Evolutionary conservation across 2,113 vertebrate genomes (phyloP).

Genomic region (Chunga burmeisteri): DNA sequence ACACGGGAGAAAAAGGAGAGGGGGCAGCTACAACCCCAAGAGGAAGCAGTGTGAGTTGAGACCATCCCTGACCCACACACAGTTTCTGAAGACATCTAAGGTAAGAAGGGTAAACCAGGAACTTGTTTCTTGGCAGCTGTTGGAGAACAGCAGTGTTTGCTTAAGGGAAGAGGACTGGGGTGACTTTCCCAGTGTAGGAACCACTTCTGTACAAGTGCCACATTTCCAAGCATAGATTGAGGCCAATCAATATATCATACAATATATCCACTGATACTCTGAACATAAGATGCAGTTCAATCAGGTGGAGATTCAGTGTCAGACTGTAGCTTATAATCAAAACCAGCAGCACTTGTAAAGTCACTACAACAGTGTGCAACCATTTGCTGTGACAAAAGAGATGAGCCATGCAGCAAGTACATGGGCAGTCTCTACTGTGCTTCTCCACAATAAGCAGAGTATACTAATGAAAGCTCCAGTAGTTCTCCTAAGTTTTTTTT

Average conservation of each 20-base stretch:
- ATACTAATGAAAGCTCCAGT: background rate
- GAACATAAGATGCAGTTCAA: background rate
- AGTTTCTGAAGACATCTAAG: background rate
- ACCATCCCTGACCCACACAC: background rate
- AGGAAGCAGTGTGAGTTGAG: background rate
- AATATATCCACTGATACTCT: background rate
- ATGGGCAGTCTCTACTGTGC: background rate
- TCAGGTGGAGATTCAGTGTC: background rate
- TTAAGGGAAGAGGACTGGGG: background rate
- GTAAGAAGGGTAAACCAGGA: background rate
- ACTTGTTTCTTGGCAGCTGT: background rate
- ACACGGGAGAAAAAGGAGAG: background rate
- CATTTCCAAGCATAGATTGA: background rate
- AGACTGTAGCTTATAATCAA: background rate
- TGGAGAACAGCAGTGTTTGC: background rate
- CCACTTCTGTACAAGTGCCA: background rate
- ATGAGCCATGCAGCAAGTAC: background rate
- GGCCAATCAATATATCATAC: background rate
- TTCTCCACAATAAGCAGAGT: background rate
- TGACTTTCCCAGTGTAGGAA: background rate
- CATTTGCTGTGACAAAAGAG: background rate
- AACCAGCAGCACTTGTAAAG: background rate
- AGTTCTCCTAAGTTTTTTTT: background rate
- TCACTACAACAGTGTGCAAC: background rate
- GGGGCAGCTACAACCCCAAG: background rate